Conservation (phyloP, 1,140 invertebrate species). For the Drosophila tropicalis region DNA sequence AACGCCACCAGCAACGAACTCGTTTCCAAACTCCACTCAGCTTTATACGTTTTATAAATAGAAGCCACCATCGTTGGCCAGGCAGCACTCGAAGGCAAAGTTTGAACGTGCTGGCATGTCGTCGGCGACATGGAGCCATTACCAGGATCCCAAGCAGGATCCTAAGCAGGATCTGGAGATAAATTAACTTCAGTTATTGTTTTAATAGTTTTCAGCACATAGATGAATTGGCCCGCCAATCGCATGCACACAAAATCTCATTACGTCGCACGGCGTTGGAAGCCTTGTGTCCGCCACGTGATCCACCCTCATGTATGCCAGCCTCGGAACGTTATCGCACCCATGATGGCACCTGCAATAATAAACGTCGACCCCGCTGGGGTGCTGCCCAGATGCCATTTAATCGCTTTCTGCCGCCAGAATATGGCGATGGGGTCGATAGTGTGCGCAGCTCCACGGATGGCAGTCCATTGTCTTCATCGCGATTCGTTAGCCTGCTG, state of each 20-base stretch:
- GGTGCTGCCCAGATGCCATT: conserved; percentile 93
- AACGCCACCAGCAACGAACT: conserved; percentile 52
- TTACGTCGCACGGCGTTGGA: conserved; percentile 76
- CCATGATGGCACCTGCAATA: conserved; percentile 94
- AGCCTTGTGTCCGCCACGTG: conserved; percentile 74
- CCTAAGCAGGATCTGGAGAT: conserved; percentile 4
- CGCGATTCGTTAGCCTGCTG: conserved; percentile 85
- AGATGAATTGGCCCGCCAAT: conserved; percentile 77
- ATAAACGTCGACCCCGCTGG: conserved; percentile 89
- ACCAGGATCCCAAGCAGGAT: conserved; percentile 6
- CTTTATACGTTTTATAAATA: conserved; percentile 70
- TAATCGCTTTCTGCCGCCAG: conserved; percentile 90
- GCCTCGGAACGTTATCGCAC: conserved; percentile 88
- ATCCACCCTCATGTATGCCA: conserved; percentile 77
- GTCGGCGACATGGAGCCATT: conserved; percentile 24
- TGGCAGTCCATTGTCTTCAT: conserved; percentile 87
- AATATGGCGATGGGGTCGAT: conserved; percentile 91
- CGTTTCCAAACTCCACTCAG: conserved; percentile 51
- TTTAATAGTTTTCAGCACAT: conserved; percentile 70
- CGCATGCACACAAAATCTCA: conserved; percentile 74
- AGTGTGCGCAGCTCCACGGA: conserved; percentile 85
- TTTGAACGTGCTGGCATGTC: conserved; percentile 66
- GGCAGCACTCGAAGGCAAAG: conserved; percentile 60
- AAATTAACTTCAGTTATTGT: conserved; percentile 13
- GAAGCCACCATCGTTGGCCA: conserved; percentile 46